Conservation (phyloP, 2,113 vertebrate species). For the Miniopterus natalensis region DNA sequence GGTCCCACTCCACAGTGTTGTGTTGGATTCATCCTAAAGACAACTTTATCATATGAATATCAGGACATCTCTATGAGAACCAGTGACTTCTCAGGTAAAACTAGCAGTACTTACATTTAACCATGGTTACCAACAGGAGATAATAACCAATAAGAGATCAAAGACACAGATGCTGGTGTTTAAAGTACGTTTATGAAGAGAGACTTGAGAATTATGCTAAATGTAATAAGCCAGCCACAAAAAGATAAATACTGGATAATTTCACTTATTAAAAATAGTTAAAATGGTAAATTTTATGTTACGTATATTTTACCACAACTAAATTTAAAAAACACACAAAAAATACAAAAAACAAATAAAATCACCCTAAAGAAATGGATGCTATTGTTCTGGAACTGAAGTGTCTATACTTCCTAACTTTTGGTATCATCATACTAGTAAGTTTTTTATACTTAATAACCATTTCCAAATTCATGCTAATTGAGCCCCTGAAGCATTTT, state of each 20-base stretch:
- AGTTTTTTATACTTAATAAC: constrained; percentile 16
- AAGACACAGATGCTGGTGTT: neutral
- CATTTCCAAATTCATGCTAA: neutral
- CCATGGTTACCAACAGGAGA: neutral
- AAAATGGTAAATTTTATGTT: neutral
- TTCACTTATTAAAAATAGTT: constrained; percentile 31
- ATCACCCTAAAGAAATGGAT: neutral
- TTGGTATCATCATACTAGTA: neutral
- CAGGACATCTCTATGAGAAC: constrained; percentile 89
- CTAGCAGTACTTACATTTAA: constrained; percentile 23
- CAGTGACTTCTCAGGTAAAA: constrained; percentile 49
- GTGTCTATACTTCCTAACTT: constrained; percentile 12
- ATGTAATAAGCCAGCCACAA: constrained; percentile 39
- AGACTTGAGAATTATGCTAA: neutral
- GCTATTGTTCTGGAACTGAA: neutral
- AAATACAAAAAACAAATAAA: constrained; percentile 2
- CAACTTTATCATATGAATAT: constrained; percentile 94
- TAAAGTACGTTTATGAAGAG: neutral
- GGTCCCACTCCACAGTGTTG: constrained; percentile 93
- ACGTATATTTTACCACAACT: constrained; percentile 2
- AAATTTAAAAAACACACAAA: constrained; percentile 11
- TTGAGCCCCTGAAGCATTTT: neutral
- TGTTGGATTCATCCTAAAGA: constrained; percentile 90
- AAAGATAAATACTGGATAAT: neutral
- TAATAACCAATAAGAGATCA: neutral